Percentiles rank a stretch among this genome's conserved stretches.
These are phyloP conservation scores for Desoria tigrina DNA, from an alignment of 2,888 invertebrate genomes.

Conservation along the genomic window DNA sequence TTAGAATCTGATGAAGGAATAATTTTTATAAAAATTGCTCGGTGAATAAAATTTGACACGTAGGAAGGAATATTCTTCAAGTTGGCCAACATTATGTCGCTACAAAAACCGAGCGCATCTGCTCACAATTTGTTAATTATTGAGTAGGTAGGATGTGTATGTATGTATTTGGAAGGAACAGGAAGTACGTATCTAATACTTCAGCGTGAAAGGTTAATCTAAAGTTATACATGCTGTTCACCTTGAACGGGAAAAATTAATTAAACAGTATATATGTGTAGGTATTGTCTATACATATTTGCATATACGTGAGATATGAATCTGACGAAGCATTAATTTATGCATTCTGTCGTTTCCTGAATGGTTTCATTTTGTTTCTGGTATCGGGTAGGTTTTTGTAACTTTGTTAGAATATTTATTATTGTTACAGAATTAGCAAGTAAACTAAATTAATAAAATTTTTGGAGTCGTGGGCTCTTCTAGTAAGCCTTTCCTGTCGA, in stretches of 20 bases:
- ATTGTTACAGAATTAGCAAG: background rate
- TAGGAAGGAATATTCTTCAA: too few relatives aligned
- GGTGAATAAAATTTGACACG: too few relatives aligned
- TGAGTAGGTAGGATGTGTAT: background rate
- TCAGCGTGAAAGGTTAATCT: conserved; percentile 15
- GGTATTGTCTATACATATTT: background rate
- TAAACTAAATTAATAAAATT: background rate
- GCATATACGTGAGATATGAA: conserved; percentile 15
- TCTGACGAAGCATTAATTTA: conserved; percentile 5
- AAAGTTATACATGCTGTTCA: conserved; percentile 15
- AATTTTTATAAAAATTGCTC: too few relatives aligned
- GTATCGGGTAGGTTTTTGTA: background rate
- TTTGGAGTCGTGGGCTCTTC: background rate
- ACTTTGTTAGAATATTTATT: background rate
- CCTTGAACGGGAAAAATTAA: conserved; percentile 13
- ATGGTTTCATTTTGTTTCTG: background rate
- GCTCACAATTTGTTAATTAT: too few relatives aligned
- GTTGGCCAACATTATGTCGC: too few relatives aligned
- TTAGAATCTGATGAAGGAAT: too few relatives aligned
- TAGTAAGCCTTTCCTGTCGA: conserved; percentile 11
- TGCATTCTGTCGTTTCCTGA: background rate
- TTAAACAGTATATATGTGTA: background rate
- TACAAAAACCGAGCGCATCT: too few relatives aligned
- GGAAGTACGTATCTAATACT: background rate
- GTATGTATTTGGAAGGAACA: background rate